These are phyloP conservation scores for Scotopteryx bipunctaria DNA, from an alignment of 2,888 invertebrate genomes.

Conservation along the genomic window DNA sequence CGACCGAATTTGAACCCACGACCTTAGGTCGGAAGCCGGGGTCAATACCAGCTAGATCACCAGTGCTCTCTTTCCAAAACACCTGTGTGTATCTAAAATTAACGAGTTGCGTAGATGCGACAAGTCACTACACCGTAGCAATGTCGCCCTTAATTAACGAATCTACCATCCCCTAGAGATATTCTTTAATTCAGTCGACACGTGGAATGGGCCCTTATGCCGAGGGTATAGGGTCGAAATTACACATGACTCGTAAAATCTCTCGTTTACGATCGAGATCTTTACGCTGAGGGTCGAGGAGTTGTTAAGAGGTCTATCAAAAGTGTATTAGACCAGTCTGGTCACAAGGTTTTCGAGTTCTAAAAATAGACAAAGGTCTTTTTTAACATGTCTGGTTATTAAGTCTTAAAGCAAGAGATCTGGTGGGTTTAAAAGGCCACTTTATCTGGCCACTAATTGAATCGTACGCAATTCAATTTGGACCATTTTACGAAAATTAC, in stretches of 20 bases:
- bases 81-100: constrained; percentile 35
- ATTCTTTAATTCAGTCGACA: constrained; percentile 28
- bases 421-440: too few relatives aligned
- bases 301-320: constrained; percentile 32
- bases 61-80: too few relatives aligned
- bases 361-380: too few relatives aligned
- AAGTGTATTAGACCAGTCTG: constrained; percentile 32
- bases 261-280: constrained; percentile 33
- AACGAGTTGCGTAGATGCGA: constrained; percentile 48
- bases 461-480: too few relatives aligned
- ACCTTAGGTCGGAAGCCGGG: too few relatives aligned
- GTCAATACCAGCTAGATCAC: too few relatives aligned
- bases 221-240: constrained; percentile 18
- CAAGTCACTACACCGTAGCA: constrained; percentile 39
- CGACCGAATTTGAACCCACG: too few relatives aligned
- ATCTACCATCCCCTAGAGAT: constrained; percentile 30
- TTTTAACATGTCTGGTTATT: too few relatives aligned
- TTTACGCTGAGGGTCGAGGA: constrained; percentile 30
- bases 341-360: background rate
- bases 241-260: constrained; percentile 8
- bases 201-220: constrained; percentile 20
- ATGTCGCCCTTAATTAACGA: constrained; percentile 42
- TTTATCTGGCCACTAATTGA: too few relatives aligned
- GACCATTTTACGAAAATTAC: too few relatives aligned
- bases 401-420: too few relatives aligned